Percentiles rank a stretch among this genome's conserved stretches.
Conservation (phyloP, 2,113 vertebrate species). For the Astur gentilis region DNA sequence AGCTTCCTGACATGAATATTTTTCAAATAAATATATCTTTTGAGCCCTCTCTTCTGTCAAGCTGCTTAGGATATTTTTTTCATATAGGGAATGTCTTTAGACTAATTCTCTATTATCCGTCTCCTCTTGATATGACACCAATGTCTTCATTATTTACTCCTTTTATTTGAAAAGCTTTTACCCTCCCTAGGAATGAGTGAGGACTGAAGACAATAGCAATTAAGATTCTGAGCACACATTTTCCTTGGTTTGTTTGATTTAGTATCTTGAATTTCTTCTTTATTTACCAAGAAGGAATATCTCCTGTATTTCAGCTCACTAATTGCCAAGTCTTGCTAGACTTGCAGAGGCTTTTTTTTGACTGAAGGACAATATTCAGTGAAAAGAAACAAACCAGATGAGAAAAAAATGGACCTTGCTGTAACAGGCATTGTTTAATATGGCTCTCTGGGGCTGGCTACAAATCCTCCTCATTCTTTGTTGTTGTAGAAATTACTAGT, state of each 20-base stretch:
- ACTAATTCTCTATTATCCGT: neutral
- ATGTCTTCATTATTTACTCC: constrained; percentile 7
- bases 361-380: constrained; percentile 14
- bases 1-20: neutral
- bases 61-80: constrained; percentile 14
- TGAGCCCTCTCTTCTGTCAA: neutral
- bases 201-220: neutral
- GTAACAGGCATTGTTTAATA: constrained; percentile 46
- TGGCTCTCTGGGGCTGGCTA: constrained; percentile 16
- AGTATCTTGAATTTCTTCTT: neutral
- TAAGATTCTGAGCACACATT: constrained; percentile 33
- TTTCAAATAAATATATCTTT: constrained; percentile 46
- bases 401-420: neutral
- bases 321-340: constrained; percentile 37
- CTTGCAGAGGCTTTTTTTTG: neutral
- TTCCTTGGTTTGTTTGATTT: constrained; percentile 19
- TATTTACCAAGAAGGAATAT: constrained; percentile 32
- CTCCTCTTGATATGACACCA: neutral
- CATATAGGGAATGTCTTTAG: neutral
- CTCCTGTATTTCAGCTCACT: constrained; percentile 45
- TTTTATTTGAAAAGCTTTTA: neutral
- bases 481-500: neutral
- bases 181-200: neutral
- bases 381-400: neutral
- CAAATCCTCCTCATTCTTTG: constrained; percentile 17